These are phyloP conservation scores for Troglohyphantes excavatus DNA, from an alignment of 2,888 invertebrate genomes.

Conservation along the genomic window DNA sequence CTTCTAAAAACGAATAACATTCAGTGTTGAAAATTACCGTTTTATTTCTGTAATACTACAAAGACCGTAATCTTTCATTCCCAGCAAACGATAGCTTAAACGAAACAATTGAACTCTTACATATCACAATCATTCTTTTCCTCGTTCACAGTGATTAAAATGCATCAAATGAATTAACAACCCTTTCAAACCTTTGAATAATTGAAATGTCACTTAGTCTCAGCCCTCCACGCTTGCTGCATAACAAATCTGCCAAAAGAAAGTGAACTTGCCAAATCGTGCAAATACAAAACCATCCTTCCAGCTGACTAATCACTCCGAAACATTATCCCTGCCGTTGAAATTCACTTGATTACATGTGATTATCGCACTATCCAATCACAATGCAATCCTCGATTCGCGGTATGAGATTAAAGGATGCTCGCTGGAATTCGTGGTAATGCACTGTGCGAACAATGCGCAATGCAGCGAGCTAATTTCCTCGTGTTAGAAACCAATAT, in stretches of 20 bases:
- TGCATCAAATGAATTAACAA: too few species aligned
- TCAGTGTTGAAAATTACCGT: too few species aligned
- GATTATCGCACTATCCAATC: constrained; percentile 37
- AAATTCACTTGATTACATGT: constrained; percentile 27
- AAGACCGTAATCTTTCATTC: too few species aligned
- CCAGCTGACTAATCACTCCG: neutral
- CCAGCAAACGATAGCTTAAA: too few species aligned
- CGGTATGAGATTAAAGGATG: neutral
- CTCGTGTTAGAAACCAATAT: constrained; percentile 6
- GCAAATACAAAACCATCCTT: neutral
- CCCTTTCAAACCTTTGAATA: too few species aligned
- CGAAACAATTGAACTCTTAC: too few species aligned
- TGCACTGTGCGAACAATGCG: neutral
- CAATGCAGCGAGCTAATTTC: constrained; percentile 3
- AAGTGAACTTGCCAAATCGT: neutral
- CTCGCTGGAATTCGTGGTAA: neutral
- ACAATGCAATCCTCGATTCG: neutral
- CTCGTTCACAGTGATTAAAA: too few species aligned
- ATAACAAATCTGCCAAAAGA: neutral
- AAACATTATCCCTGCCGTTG: constrained; percentile 1
- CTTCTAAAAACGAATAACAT: too few species aligned
- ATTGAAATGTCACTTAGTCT: neutral
- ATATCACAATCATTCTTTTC: too few species aligned
- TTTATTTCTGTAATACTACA: too few species aligned
- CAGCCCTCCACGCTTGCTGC: neutral